A percentile compares a stretch with the other conserved stretches of the same genome.
These are phyloP conservation scores for Amphimedon queenslandica DNA, from an alignment of 37 sponge, comb jelly and placozoan genomes.

Conservation along the genomic window DNA sequence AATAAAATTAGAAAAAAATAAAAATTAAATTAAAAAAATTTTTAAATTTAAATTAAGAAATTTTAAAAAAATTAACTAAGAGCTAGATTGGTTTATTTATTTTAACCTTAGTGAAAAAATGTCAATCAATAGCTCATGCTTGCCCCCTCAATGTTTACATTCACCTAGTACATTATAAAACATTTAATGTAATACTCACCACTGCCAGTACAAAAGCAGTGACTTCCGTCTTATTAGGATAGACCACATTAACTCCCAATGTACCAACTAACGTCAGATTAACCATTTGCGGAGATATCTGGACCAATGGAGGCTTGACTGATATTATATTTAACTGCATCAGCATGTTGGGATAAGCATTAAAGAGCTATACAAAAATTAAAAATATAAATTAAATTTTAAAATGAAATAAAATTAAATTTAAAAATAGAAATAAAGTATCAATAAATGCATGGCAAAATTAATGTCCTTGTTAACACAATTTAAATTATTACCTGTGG, in stretches of 20 bases:
- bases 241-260: constrained; percentile 42
- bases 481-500: constrained; percentile 28
- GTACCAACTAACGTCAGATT: constrained; percentile 46
- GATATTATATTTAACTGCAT: constrained; percentile 59
- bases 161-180: too few relatives aligned
- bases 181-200: not conserved
- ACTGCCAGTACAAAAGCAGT: constrained; percentile 48
- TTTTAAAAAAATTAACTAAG: too few relatives aligned
- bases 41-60: too few relatives aligned
- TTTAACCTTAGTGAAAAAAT: too few relatives aligned
- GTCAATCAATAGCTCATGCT: too few relatives aligned
- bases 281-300: constrained; percentile 20
- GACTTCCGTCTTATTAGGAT: constrained; percentile 17
- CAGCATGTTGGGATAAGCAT: constrained; percentile 70
- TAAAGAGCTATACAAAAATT: constrained; percentile 60
- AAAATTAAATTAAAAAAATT: too few relatives aligned
- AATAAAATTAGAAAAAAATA: too few relatives aligned
- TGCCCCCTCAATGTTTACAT: too few relatives aligned
- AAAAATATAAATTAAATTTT: not conserved
- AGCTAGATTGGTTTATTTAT: too few relatives aligned
- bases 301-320: constrained; percentile 48
- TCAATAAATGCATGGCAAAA: not conserved
- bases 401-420: not conserved
- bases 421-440: not conserved
- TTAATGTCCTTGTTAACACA: not conserved